Base-by-base conservation (phyloP, 1,140 invertebrate genomes). In the Drosophila bocki region DNA sequence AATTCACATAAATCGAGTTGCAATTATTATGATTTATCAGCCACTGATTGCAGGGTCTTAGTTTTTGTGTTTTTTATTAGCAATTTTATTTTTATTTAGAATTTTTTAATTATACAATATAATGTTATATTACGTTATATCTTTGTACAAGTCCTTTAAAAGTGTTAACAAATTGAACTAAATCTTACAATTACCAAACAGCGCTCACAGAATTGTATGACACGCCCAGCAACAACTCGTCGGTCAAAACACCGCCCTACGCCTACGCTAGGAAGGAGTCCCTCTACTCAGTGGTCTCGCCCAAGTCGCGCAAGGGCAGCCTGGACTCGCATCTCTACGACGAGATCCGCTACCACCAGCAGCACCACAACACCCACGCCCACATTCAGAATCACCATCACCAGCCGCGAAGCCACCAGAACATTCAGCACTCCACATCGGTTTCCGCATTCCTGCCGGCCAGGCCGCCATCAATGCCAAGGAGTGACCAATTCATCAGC, bases 271-370 rank as follows among this genome's bases (percentile, higher is more conserved):
- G 91, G 39, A 92, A 92, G 47, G 91, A 91, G 37, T 92, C 91
- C 2, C 79, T 92, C 7, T 92, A 92, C 60, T 92, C 91, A 11
- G 74, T 91, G 15, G 76, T 92, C 6, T 65, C 86, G 37, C 87
- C 90, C 7, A 92, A 92, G 35, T 92, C 85, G 7, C 91, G 91
- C 15, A 92, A 92, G 53, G 84, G 84, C 35, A 92, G 91, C 32
- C 70, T 91, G 47, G 91, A 92, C 35, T 91, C 85, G 7, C 91
- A 92, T 76, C 56, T 92, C 9, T 92, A 92, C 45, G 91, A 92
- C 37, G 91, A 92, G 75, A 92, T 92, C 42, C 84, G 91, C 15
- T 92, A 92, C 60, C 91, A 92, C 41, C 91, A 92, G 50, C 88
- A 86, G 41, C 67, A 84, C 7, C 77, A 86, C 26, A 59, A 76